Evolutionary conservation across 2,888 invertebrate genomes (phyloP), one percentile per base, ranked within the genome.

Genomic region (Panzeria rudis): DNA sequence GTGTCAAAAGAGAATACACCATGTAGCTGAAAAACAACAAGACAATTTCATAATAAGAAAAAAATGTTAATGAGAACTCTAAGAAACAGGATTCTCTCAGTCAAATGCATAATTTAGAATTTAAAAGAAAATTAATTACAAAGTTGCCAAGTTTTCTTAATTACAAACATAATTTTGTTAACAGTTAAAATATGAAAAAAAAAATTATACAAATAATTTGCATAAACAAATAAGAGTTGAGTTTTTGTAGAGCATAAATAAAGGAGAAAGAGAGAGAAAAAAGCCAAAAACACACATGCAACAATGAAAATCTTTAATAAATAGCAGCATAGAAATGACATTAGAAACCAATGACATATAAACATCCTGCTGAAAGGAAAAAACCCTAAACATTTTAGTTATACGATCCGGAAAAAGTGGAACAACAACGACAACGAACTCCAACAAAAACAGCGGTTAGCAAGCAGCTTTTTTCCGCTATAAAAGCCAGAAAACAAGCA

Each of bases 331-430:
- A n/a, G 9, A 54, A 25, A 54, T 17, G 11, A 6, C 25, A 29
- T 35, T 56, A 59, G 29, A 59, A 44, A 59, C 44, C 29, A 29
- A 44, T 56, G 44, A 44, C 20, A 59, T 72, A 29, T 9, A 71
- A 71, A 71, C 38, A 71, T 79, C 44, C 72, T 72, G 59, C 20
- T 4, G 29, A 59, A 44, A 59, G 25, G 17, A 47, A n/a, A 29
- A 29, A 64, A 25, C 2, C 3, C 7, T 32, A 25, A 6, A 47
- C 15, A 29, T 72, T 72, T 59, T 13, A 56, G 61, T 61, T 62
- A 75, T 41, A 54, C 59, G 61, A 75, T 69, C 75, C 66, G 66
- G 68, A 81, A 75, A 69, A 38, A 68, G 11, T 71, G 32, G 52
- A 54, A 32, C 71, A 56, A 41, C 54, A 69, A 11, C 35, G 8